These are phyloP conservation scores for Trypoxylus dichotomus DNA, from an alignment of 1,140 invertebrate genomes.

Conservation along the genomic window DNA sequence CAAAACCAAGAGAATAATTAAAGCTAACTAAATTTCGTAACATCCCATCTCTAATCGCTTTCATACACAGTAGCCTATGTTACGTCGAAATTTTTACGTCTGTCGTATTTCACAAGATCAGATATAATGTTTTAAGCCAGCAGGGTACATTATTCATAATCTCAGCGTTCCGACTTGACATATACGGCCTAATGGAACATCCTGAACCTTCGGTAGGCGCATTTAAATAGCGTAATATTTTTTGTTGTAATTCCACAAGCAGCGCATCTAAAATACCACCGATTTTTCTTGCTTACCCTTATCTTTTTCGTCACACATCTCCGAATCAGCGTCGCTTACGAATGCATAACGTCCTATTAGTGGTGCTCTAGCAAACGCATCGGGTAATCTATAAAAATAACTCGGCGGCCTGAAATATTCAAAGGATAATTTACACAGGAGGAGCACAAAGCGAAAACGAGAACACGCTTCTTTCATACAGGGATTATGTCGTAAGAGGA, in stretches of 20 bases:
- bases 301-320: slow-evolving; percentile 2
- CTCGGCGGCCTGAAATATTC: background rate
- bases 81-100: background rate
- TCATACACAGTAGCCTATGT: too few species aligned
- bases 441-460: background rate
- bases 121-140: background rate
- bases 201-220: background rate
- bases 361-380: background rate
- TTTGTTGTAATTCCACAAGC: background rate
- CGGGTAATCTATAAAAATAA: background rate
- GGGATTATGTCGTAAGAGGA: slow-evolving; percentile 16
- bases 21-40: too few species aligned
- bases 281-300: slow-evolving; percentile 2
- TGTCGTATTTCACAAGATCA: background rate
- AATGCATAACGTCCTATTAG: background rate
- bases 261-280: background rate
- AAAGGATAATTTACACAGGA: background rate
- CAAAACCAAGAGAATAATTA: too few species aligned
- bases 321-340: background rate
- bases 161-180: background rate
- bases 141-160: background rate
- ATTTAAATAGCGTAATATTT: background rate
- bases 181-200: background rate
- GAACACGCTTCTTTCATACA: background rate
- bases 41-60: too few species aligned